A percentile compares a stretch with the other conserved stretches of the same genome.
Conservation (phyloP, 2,888 invertebrate species). For the Mythimna loreyi region DNA sequence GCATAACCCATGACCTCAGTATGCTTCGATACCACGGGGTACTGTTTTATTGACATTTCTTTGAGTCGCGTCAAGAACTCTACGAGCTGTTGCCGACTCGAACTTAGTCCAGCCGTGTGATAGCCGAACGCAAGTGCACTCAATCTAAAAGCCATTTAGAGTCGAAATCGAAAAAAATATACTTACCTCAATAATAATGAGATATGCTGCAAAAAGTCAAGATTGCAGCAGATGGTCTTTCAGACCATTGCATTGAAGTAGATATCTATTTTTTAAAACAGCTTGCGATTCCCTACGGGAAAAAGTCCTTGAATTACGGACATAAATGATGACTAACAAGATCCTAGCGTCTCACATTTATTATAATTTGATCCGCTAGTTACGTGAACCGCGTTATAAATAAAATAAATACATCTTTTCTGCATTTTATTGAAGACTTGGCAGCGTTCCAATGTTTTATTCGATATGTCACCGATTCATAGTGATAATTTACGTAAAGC, state of each 20-base stretch:
- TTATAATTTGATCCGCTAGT: slow-evolving; percentile 34
- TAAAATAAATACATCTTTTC: slow-evolving; percentile 39
- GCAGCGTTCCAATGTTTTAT: slow-evolving; percentile 55
- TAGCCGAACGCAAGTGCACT: too few relatives aligned
- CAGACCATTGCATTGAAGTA: neutral
- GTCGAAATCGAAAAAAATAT: neutral
- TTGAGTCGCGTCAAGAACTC: too few relatives aligned
- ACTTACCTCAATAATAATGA: neutral
- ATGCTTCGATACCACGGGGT: too few relatives aligned
- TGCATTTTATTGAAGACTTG: slow-evolving; percentile 49
- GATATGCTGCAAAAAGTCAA: neutral
- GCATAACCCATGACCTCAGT: too few relatives aligned
- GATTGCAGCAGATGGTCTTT: neutral
- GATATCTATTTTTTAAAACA: neutral
- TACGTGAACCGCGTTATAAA: slow-evolving; percentile 32
- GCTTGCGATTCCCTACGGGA: neutral
- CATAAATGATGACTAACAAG: slow-evolving; percentile 18
- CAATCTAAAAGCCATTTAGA: neutral
- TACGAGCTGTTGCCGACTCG: too few relatives aligned
- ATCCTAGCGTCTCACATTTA: slow-evolving; percentile 24
- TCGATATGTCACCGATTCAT: slow-evolving; percentile 53
- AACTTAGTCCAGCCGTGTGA: too few relatives aligned
- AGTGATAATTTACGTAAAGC: slow-evolving; percentile 42
- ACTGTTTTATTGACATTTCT: too few relatives aligned
- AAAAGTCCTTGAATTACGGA: slow-evolving; percentile 7